phyloP scores from a whole-genome alignment of 2,888 invertebrate species.

The Uropetala carovei region DNA sequence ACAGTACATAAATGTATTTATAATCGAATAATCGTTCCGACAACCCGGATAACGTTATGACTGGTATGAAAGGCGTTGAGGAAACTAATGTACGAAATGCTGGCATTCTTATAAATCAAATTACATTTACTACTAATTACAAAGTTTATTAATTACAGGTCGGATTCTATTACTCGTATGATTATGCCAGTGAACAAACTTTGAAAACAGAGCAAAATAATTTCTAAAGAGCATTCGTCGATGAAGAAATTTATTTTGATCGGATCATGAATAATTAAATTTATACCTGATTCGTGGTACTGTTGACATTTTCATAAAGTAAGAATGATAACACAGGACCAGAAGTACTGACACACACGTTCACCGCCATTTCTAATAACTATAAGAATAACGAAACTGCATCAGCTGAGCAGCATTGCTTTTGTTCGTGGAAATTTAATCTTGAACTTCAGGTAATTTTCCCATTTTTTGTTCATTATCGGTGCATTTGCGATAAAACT shows the following conservation, averaged over 20 bases:
- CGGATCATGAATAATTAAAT: constrained; percentile 62
- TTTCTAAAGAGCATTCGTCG: constrained; percentile 24
- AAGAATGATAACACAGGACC: constrained; percentile 83
- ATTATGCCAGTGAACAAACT: background rate
- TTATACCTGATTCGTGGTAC: constrained; percentile 79
- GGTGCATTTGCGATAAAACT: too few relatives aligned
- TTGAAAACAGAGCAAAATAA: constrained; percentile 12
- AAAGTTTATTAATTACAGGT: too few relatives aligned
- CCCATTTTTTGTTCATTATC: too few relatives aligned
- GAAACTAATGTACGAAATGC: too few relatives aligned
- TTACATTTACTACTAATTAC: too few relatives aligned
- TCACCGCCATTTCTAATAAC: constrained; percentile 63
- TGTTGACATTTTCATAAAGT: constrained; percentile 82
- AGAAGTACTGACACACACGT: constrained; percentile 72
- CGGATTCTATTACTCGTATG: too few relatives aligned
- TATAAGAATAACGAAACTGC: constrained; percentile 40
- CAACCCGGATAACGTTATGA: too few relatives aligned
- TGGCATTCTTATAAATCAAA: too few relatives aligned
- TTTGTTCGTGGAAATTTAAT: background rate
- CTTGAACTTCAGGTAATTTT: background rate
- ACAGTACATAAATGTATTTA: too few relatives aligned
- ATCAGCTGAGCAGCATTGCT: constrained; percentile 26
- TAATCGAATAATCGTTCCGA: too few relatives aligned
- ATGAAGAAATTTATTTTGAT: constrained; percentile 49
- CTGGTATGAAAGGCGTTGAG: too few relatives aligned